Conservation (phyloP, 2,113 vertebrate genomes). For the Herpailurus yagouaroundi region DNA sequence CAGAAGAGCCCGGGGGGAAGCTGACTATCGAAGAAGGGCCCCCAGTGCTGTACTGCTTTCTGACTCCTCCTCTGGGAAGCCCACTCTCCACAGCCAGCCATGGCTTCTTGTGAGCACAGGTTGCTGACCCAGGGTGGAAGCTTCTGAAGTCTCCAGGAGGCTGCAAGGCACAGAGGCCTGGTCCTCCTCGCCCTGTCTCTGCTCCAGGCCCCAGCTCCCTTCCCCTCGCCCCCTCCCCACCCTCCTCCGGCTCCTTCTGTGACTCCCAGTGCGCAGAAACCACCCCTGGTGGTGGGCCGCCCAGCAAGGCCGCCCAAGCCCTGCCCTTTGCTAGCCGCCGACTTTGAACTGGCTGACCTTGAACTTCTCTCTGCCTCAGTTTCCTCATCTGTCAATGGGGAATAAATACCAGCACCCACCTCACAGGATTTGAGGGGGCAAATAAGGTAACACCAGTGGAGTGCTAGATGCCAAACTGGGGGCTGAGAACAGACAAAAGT, state of each 20-base stretch:
- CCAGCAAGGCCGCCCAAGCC: neutral
- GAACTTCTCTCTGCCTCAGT: neutral
- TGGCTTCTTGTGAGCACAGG: neutral
- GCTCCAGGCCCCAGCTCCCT: neutral
- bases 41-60: rapidly evolving
- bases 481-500: neutral
- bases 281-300: rapidly evolving
- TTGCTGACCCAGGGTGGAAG: neutral
- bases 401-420: neutral
- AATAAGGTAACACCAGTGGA: neutral
- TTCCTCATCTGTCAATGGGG: neutral
- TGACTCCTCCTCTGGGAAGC: neutral
- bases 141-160: neutral
- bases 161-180: no score
- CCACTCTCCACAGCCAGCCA: no score
- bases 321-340: neutral
- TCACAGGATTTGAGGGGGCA: neutral
- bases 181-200: neutral
- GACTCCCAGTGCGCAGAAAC: neutral
- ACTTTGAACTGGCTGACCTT: neutral
- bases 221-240: neutral
- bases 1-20: rapidly evolving
- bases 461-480: rapidly evolving
- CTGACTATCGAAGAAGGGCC: rapidly evolving
- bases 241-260: neutral